phyloP scores from a whole-genome alignment of 2,888 invertebrate species.

The Temnothorax rugatulus region DNA sequence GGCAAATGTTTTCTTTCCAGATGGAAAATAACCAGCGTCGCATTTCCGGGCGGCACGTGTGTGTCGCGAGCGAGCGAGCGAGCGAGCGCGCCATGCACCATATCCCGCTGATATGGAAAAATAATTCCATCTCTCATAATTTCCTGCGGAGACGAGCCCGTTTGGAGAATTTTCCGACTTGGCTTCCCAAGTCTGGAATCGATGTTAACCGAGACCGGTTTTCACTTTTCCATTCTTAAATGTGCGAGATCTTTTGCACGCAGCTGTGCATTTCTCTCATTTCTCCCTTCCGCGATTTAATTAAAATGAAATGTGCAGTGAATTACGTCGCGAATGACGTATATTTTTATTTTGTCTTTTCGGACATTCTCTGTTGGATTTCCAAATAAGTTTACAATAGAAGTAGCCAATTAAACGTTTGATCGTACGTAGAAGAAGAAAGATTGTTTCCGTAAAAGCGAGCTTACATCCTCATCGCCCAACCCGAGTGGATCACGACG shows the following conservation, averaged over 20 bases:
- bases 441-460: slow-evolving; percentile 11
- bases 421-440: neutral
- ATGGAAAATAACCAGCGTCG: slow-evolving; percentile 60
- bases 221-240: neutral
- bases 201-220: neutral
- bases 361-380: neutral
- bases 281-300: neutral
- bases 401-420: neutral
- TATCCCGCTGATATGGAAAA: slow-evolving; percentile 50
- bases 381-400: neutral
- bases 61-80: neutral
- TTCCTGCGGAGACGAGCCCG: slow-evolving; percentile 17
- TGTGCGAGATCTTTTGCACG: neutral
- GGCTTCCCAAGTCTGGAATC: neutral
- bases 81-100: neutral
- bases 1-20: slow-evolving; percentile 70
- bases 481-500: slow-evolving; percentile 11
- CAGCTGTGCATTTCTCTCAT: neutral
- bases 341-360: neutral
- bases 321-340: too few relatives aligned
- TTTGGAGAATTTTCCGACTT: neutral
- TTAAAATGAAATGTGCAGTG: neutral
- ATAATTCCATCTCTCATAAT: slow-evolving; percentile 62
- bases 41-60: slow-evolving; percentile 23
- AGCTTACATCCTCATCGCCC: slow-evolving; percentile 33